Evolutionary conservation across 2,797 vertebrate species (phyloP), one percentile per base, ranked within the genome.

Genomic region (Fundulus diaphanus): DNA sequence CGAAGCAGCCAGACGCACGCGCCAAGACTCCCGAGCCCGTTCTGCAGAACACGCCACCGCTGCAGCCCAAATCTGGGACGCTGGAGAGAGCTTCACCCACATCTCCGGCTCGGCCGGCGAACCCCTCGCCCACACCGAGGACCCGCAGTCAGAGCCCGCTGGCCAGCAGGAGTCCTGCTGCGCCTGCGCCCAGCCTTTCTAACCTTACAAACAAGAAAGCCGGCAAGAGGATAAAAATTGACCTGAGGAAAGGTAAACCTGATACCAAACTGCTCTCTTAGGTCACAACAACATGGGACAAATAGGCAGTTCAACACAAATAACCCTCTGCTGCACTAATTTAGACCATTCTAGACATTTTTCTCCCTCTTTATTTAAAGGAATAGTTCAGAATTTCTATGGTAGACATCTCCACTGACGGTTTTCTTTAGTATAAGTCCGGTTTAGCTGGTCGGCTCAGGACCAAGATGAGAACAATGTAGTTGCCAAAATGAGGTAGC

Each of bases 171-270:
- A 87, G 84, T 2, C 92, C 96, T 0, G 94, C 87, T 5, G 70
- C 91, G 2, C 91, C 87, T 5, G 70, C 91, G 2, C 91, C 94
- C 3, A 87, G 92, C 3, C 81, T 96, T 70, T 87, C 94, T 68
- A 95, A 90, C 66, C 95, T 96, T 48, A 91, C 94, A 54, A 95
- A 68, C 93, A 97, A 93, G 89, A 98, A 94, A 87, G 94, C 92
- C 33, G 94, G 94, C 70, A 98, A 96, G 92, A 97, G 91, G 93
- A 90, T 97, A 74, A 97, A 96, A 86, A 97, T 99, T 69, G 97
- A 98, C 91, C 93, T 99, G 68, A 97, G 94, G 90, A 99, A 99
- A 96, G 97, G 98, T 99, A 94, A 89, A 29, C 7, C 15, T 27
- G 0, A 16, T 51, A 4, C 31, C 51, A 16, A 0, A 29, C 18